Percentiles rank a stretch among this genome's conserved stretches.
Evolutionary conservation across 2,113 vertebrate species (phyloP).

Genomic region (Pituophis catenifer): DNA sequence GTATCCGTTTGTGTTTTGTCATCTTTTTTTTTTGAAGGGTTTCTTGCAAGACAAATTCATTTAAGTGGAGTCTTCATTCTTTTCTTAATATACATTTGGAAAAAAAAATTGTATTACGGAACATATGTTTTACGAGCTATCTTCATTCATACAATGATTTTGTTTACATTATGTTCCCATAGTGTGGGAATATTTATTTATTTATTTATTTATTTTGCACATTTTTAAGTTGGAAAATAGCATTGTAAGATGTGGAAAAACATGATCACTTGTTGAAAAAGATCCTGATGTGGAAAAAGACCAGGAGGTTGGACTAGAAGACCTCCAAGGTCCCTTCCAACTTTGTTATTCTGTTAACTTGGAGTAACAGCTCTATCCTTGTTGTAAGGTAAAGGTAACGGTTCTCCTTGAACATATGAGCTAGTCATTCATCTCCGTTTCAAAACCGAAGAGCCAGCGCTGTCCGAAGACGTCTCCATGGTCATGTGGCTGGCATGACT

Average conservation of each 20-base stretch:
- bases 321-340: neutral
- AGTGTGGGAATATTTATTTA: neutral
- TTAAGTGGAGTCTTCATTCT: neutral
- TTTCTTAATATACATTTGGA: neutral
- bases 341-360: neutral
- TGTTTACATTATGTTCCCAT: neutral
- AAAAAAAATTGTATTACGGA: neutral
- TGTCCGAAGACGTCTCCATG: no score
- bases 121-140: neutral
- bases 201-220: neutral
- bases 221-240: neutral
- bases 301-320: neutral
- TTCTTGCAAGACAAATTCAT: neutral
- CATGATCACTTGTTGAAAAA: neutral
- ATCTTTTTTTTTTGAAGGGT: neutral
- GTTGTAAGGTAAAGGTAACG: neutral
- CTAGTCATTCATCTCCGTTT: no score
- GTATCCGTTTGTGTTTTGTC: neutral
- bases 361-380: neutral
- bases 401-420: no score
- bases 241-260: neutral
- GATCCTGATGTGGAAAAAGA: neutral
- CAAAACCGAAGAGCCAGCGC: no score
- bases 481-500: no score
- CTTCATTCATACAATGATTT: neutral